phyloP scores from a whole-genome alignment of 2,797 vertebrate species.

The Garrulus glandarius region DNA sequence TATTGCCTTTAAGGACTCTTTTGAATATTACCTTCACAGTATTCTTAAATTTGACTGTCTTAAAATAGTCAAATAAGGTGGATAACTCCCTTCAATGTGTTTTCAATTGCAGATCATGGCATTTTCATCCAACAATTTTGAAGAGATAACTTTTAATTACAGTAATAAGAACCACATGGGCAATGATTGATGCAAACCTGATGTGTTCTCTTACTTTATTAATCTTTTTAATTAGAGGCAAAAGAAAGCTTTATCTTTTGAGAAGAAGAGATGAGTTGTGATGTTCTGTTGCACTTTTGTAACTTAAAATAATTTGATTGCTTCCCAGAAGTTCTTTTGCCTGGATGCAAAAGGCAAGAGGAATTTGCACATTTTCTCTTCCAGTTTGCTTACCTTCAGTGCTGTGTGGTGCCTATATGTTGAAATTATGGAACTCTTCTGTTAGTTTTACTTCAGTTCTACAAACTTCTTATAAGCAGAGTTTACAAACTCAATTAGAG shows the following conservation, averaged over 20 bases:
- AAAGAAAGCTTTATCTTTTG: conserved; percentile 85
- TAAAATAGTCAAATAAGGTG: conserved; percentile 60
- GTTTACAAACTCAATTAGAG: background rate
- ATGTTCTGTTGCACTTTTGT: conserved; percentile 76
- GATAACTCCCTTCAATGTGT: conserved; percentile 74
- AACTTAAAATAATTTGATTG: conserved; percentile 75
- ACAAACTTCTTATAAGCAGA: background rate
- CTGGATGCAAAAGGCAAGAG: conserved; percentile 73
- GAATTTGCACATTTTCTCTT: background rate
- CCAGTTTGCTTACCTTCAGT: background rate
- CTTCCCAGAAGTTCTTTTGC: conserved; percentile 73
- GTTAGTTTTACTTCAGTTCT: background rate
- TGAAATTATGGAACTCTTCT: background rate
- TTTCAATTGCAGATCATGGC: conserved; percentile 77
- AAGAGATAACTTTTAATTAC: conserved; percentile 81
- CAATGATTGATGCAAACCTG: conserved; percentile 77
- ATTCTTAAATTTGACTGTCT: conserved; percentile 54
- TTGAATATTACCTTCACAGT: conserved; percentile 36
- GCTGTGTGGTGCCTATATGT: background rate
- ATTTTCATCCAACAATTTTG: conserved; percentile 76
- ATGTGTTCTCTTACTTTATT: conserved; percentile 77
- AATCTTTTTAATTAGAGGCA: conserved; percentile 81
- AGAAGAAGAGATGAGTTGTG: conserved; percentile 75
- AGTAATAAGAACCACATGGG: conserved; percentile 79
- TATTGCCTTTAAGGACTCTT: conserved; percentile 44